Conservation (phyloP, 2,888 invertebrate genomes). For the Nephrocerus scutellatus region DNA sequence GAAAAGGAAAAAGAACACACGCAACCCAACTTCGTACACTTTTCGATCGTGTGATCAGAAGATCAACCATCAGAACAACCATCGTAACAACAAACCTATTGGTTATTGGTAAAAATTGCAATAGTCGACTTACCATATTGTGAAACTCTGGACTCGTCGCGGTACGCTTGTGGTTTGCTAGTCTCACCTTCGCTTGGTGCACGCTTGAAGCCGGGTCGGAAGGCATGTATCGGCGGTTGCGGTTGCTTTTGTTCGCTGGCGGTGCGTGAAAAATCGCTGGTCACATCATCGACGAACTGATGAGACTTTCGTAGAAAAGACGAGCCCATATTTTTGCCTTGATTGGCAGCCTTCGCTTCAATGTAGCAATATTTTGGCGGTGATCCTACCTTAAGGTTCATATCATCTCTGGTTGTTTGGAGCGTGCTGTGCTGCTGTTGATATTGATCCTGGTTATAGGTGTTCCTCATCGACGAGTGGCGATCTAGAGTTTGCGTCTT, state of each 20-base stretch:
- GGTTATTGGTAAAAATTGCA: too few species aligned
- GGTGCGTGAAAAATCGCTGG: constrained; percentile 53
- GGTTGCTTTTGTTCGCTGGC: constrained; percentile 26
- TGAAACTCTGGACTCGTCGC: constrained; percentile 62
- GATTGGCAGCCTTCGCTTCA: constrained; percentile 48
- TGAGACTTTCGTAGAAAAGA: constrained; percentile 63
- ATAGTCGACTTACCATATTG: constrained; percentile 69
- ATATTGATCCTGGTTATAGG: constrained; percentile 17
- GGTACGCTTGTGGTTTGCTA: constrained; percentile 58
- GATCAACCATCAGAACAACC: neutral
- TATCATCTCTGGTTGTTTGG: constrained; percentile 35
- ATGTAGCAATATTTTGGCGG: constrained; percentile 56
- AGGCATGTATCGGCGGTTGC: constrained; percentile 38
- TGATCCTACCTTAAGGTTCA: constrained; percentile 52
- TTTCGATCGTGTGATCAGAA: neutral
- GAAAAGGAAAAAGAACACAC: neutral
- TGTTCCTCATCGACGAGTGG: constrained; percentile 31
- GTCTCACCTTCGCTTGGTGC: constrained; percentile 47
- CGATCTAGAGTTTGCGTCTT: constrained; percentile 41
- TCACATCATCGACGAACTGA: constrained; percentile 60
- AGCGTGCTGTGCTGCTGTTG: constrained; percentile 23
- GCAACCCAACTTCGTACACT: neutral
- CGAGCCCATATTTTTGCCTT: constrained; percentile 60
- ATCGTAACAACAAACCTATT: too few species aligned
- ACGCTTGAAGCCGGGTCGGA: constrained; percentile 43